These are phyloP conservation scores for Plectropomus leopardus DNA, from an alignment of 2,113 vertebrate species.

Conservation along the genomic window DNA sequence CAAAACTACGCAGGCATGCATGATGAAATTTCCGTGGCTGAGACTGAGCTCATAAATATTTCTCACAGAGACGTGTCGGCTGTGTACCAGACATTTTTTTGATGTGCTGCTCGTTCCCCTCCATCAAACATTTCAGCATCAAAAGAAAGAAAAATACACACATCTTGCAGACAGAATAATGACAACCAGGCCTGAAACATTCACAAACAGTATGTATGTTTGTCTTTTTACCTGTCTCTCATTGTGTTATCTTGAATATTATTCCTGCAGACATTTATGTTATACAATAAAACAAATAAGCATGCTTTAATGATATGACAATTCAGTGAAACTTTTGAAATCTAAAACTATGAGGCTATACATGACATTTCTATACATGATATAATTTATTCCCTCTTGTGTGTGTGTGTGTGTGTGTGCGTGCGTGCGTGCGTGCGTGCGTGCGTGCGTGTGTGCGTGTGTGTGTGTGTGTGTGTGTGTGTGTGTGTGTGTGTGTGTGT, in stretches of 20 bases:
- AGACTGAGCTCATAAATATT: conserved; percentile 44
- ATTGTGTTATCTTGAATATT: neutral
- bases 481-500: conserved; percentile 1
- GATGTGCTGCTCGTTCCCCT: conserved; percentile 21
- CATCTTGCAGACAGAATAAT: conserved; percentile 12
- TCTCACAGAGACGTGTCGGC: conserved; percentile 7
- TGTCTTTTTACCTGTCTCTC: neutral
- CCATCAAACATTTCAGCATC: conserved; percentile 31
- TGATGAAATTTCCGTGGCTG: conserved; percentile 31
- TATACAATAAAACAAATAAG: neutral
- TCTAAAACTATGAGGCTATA: neutral
- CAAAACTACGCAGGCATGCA: neutral
- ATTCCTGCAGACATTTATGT: neutral
- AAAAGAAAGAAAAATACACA: conserved; percentile 8
- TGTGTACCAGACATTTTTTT: conserved; percentile 28
- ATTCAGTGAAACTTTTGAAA: neutral
- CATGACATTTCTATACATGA: neutral
- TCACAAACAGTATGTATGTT: neutral
- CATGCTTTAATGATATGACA: conserved; percentile 10
- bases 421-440: neutral
- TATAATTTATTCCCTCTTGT: conserved; percentile 10
- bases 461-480: neutral
- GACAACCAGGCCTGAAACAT: conserved; percentile 9
- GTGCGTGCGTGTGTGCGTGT: neutral
- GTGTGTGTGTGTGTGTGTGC: too few species aligned